Percentiles rank a stretch among this genome's conserved stretches.
These are phyloP conservation scores for Actenoides lindsayi DNA, from an alignment of 2,113 vertebrate genomes.

Conservation along the genomic window DNA sequence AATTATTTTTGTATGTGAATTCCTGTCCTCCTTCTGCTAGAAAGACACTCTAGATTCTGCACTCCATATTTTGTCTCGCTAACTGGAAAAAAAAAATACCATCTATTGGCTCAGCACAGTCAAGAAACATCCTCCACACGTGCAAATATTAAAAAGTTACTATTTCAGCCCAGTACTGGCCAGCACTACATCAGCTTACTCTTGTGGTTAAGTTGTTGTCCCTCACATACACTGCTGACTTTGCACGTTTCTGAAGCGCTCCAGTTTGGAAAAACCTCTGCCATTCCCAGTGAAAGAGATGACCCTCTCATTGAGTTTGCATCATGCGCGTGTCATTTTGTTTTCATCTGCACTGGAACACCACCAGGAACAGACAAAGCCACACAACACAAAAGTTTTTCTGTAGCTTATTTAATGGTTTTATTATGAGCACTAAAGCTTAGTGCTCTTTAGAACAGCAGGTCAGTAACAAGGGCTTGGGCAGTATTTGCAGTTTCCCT, in stretches of 20 bases:
- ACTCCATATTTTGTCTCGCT: not conserved
- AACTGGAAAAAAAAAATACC: not conserved
- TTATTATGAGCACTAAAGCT: not conserved
- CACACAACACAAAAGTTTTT: not conserved
- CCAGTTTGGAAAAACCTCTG: not conserved
- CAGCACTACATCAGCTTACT: not conserved
- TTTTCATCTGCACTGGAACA: slow-evolving; percentile 29
- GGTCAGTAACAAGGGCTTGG: not conserved
- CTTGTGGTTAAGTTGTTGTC: not conserved
- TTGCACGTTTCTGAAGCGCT: not conserved
- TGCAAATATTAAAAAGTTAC: not conserved
- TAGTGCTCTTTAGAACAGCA: not conserved
- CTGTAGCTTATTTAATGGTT: not conserved
- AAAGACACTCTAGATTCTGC: not conserved
- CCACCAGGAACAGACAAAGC: slow-evolving; percentile 24
- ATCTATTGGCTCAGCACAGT: not conserved
- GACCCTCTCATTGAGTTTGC: not conserved
- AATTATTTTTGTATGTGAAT: not conserved
- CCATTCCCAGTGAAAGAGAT: not conserved
- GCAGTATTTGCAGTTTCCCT: not conserved
- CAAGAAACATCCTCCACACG: not conserved
- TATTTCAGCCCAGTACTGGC: not conserved
- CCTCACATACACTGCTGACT: not conserved
- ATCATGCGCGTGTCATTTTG: not conserved
- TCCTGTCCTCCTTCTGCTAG: not conserved